Conservation (phyloP, 1,140 invertebrate species). For the Trinorchestia longiramus region DNA sequence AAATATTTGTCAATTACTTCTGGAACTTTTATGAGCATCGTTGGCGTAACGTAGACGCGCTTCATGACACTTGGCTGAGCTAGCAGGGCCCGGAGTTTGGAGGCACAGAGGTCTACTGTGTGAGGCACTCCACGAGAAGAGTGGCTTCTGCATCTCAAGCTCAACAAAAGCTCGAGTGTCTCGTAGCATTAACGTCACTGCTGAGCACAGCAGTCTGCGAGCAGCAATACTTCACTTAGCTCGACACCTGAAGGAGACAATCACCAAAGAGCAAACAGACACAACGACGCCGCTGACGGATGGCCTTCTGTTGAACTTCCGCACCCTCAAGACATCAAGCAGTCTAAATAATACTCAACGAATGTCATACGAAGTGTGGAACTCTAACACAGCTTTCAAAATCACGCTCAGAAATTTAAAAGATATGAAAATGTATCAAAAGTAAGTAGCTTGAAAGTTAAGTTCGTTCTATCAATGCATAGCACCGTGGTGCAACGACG, state of each 20-base stretch:
- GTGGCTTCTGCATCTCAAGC: slow-evolving; percentile 5
- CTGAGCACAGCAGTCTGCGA: not conserved
- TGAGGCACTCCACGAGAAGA: not conserved
- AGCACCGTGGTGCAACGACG: not conserved
- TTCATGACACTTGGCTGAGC: not conserved
- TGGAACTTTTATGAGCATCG: not conserved
- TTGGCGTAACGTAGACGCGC: not conserved
- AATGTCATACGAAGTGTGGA: not conserved
- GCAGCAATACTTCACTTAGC: not conserved
- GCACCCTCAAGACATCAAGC: not conserved
- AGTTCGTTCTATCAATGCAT: not conserved
- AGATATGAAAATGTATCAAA: no score
- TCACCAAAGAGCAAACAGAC: not conserved
- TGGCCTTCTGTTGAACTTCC: not conserved
- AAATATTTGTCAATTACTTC: not conserved
- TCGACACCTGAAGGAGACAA: slow-evolving; percentile 6
- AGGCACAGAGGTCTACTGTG: slow-evolving; percentile 5
- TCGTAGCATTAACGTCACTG: not conserved
- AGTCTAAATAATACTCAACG: not conserved
- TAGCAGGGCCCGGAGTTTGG: not conserved
- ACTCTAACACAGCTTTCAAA: not conserved
- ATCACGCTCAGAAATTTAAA: not conserved
- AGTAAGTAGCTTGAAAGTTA: not conserved
- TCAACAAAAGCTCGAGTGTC: not conserved
- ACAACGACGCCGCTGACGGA: not conserved